Base-by-base conservation (phyloP, 1,140 invertebrate genomes). In the Microvelia longipes region DNA sequence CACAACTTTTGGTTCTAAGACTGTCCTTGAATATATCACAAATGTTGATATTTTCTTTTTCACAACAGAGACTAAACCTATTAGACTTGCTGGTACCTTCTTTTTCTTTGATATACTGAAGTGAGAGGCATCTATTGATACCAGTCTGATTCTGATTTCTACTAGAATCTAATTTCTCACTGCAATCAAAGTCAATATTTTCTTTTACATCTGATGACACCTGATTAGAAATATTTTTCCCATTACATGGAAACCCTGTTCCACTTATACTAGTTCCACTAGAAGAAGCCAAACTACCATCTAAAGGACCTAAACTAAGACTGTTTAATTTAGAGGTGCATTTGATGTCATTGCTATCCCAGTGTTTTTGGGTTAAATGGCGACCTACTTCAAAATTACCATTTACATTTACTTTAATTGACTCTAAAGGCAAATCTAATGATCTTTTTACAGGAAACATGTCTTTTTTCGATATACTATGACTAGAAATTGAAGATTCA, bases 41-140 rank as follows among this genome's bases (percentile, higher is more conserved):
- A 60, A 28, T 28, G 28, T 63, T 19, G 28, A 27, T 15, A 24
- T 68, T 50, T 14, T 35, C 26, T 62, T 71, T 69, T 35, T 71
- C 68, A 60, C 64, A 64, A 61, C 65, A 69, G 14, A 71, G 35
- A 61, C 71, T 71, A 67, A 68, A 69, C 30, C 71, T 69, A 61
- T 66, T 68, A 69, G 15, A 13, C 65, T 71, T 71, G 25, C 60
- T 69, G 24, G 35, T 19, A 11, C 62, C 25, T 67, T 70, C 62
- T 29, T 26, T 70, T 24, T 29, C 26, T 28, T 35, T 68, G 19
- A 64, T 68, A 15, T 71, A 26, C 50, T 71, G 29, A 11, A 71
- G 30, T 1, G 67, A 71, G 14, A 68, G 14, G 25, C 70, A 71
- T 1, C 50, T 60, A 25, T 64, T 64, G 5, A 64, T 64, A 19